These are phyloP conservation scores for Drosophila ogumai DNA, from an alignment of 1,140 invertebrate species.

Conservation along the genomic window DNA sequence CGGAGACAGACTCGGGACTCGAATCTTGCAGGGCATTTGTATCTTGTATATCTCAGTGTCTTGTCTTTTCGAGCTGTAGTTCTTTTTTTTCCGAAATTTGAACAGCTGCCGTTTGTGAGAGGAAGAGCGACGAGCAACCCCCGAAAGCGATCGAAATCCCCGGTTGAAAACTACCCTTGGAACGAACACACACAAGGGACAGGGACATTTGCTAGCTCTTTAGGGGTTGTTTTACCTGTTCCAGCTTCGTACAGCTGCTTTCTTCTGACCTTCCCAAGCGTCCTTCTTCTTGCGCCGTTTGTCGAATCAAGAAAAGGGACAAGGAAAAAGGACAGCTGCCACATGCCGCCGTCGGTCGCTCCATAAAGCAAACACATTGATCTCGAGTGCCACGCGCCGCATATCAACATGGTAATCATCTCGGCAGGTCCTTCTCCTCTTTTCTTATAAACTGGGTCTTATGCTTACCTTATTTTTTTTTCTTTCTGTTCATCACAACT, in stretches of 20 bases:
- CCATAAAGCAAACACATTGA: constrained; percentile 49
- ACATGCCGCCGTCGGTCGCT: constrained; percentile 58
- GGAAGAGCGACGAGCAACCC: constrained; percentile 32
- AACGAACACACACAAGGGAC: not conserved
- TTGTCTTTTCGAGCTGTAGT: constrained; percentile 46
- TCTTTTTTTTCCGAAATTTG: constrained; percentile 66
- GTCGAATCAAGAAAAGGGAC: constrained; percentile 7
- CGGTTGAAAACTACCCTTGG: constrained; percentile 46
- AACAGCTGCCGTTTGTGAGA: constrained; percentile 64
- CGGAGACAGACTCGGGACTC: constrained; percentile 27
- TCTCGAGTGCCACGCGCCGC: constrained; percentile 75
- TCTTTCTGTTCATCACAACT: constrained; percentile 55
- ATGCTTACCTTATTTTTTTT: constrained; percentile 14
- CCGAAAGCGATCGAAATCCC: constrained; percentile 34
- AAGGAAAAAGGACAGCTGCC: constrained; percentile 68
- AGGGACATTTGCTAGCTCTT: constrained; percentile 8
- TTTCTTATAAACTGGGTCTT: constrained; percentile 32
- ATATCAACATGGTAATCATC: constrained; percentile 80
- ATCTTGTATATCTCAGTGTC: constrained; percentile 44
- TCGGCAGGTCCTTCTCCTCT: constrained; percentile 36
- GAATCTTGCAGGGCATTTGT: constrained; percentile 44
- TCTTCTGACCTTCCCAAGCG: constrained; percentile 45
- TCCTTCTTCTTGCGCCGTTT: constrained; percentile 12
- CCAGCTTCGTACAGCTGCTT: constrained; percentile 62
- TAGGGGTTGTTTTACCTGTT: constrained; percentile 77